Evolutionary conservation across 2,888 invertebrate species (phyloP).

Genomic region (Notodonta ziczac): DNA sequence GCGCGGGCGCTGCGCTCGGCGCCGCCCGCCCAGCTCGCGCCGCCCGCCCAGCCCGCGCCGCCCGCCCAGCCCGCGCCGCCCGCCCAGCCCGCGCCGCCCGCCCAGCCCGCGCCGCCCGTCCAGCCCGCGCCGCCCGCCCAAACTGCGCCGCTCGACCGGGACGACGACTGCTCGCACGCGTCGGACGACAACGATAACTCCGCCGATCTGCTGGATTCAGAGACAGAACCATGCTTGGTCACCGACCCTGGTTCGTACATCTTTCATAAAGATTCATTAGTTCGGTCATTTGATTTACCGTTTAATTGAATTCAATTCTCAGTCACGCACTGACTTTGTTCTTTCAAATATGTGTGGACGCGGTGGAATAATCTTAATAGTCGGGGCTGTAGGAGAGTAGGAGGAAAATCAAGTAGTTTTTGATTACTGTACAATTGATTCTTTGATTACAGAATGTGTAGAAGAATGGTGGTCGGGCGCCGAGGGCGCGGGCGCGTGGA

Average conservation of each 20-base stretch:
- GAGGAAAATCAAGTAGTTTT: too few species aligned
- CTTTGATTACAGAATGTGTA: slow-evolving; percentile 59
- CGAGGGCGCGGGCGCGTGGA: slow-evolving; percentile 76
- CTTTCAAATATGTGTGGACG: too few species aligned
- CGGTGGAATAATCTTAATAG: neutral
- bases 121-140: slow-evolving; percentile 11
- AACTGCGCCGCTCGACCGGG: slow-evolving; percentile 35
- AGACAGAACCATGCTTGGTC: slow-evolving; percentile 92
- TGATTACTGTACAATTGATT: neutral
- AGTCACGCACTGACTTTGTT: neutral
- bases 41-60: slow-evolving; percentile 21
- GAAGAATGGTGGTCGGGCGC: slow-evolving; percentile 81
- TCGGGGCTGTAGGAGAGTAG: too few species aligned
- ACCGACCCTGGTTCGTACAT: slow-evolving; percentile 88
- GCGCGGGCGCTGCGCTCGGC: slow-evolving; percentile 84
- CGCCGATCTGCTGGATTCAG: slow-evolving; percentile 91
- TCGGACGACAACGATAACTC: slow-evolving; percentile 88
- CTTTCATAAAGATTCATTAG: too few species aligned
- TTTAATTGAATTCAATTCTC: too few species aligned
- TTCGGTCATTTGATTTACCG: neutral
- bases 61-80: slow-evolving; percentile 82
- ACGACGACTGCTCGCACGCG: slow-evolving; percentile 68
- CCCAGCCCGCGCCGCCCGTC: slow-evolving; percentile 28
- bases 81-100: slow-evolving; percentile 48
- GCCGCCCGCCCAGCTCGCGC: slow-evolving; percentile 23